Conservation (phyloP, 2,888 invertebrate genomes). For the Sycophila texana region DNA sequence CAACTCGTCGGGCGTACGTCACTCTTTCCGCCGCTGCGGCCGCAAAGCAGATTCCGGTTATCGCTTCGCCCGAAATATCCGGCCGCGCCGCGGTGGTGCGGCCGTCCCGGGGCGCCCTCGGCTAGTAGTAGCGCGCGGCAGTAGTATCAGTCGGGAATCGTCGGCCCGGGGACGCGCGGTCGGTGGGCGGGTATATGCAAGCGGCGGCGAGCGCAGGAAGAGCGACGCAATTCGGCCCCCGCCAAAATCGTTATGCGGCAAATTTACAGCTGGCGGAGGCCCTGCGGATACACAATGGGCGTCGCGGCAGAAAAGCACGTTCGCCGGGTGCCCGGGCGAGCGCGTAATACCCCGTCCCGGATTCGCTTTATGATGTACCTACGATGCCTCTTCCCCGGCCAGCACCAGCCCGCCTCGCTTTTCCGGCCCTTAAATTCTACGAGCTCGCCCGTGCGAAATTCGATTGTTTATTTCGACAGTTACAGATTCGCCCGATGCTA, state of each 20-base stretch:
- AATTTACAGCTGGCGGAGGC: constrained; percentile 70
- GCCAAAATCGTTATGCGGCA: constrained; percentile 72
- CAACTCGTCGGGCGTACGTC: too few species aligned
- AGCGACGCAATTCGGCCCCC: constrained; percentile 53
- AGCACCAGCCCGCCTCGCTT: too few species aligned
- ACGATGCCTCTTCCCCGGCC: too few species aligned
- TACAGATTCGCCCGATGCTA: too few species aligned
- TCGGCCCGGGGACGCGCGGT: background rate
- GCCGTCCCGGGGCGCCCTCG: too few species aligned
- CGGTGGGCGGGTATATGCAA: background rate
- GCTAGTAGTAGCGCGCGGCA: background rate
- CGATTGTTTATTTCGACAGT: too few species aligned
- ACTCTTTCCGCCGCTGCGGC: too few species aligned
- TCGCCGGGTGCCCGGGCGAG: background rate
- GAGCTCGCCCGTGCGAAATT: too few species aligned
- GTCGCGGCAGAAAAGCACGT: background rate
- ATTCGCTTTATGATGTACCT: constrained; percentile 27
- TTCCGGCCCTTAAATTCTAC: too few species aligned
- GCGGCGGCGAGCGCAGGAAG: background rate
- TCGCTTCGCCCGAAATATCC: background rate
- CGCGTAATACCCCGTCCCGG: constrained; percentile 24
- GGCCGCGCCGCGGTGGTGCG: background rate
- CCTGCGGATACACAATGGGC: background rate
- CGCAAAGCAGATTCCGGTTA: too few species aligned
- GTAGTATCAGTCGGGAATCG: constrained; percentile 11